Base-by-base conservation (phyloP, 2,888 invertebrate species). In the Craniophora ligustri region DNA sequence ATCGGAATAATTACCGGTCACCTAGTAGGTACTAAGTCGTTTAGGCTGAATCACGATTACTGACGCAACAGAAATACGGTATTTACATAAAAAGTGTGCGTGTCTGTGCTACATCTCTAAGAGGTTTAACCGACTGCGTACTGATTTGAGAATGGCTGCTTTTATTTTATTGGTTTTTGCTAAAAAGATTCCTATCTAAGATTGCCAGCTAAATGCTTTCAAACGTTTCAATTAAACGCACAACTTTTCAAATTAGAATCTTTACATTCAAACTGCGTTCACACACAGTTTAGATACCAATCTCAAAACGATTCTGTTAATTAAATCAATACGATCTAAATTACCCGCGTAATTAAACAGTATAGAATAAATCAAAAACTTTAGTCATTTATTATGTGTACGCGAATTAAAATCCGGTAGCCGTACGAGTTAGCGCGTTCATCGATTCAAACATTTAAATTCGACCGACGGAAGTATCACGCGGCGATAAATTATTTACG, bases 401-500 rank as follows among this genome's bases (percentile, higher is more conserved):
- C 34, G 86, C 86, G 77, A 85, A 87, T 86, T 82, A 74, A 87
- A 89, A 86, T 82, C 88, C 93, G 86, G 93, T 93, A 93, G 93
- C 92, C 67, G 72, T 79, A 75, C 76, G 78, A 84, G 79, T 82
- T 83, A 81, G 81, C 78, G 81, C 78, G 80, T 75, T 79, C 82
- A 82, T 86, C 86, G 84, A 84, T 86, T 88, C 83, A 78, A 86
- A 86, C 84, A 85, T 87, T 87, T 83, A 86, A 89, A 89, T 87
- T 85, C 85, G 85, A 81, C 81, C 86, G 83, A 86, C 91, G 92
- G 93, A 92, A 91, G 90, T 91, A 92, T 91, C 92, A 91, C 88
- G 91, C 91, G 69, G 91, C 84, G 92, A 87, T 91, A 87, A 85
- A 90, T 92, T 87, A 91, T 92, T 91, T 91, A 92, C 88, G 89